Evolutionary conservation across 2,797 vertebrate genomes (phyloP).

Genomic region (Acrossocheilus wenchowensis): DNA sequence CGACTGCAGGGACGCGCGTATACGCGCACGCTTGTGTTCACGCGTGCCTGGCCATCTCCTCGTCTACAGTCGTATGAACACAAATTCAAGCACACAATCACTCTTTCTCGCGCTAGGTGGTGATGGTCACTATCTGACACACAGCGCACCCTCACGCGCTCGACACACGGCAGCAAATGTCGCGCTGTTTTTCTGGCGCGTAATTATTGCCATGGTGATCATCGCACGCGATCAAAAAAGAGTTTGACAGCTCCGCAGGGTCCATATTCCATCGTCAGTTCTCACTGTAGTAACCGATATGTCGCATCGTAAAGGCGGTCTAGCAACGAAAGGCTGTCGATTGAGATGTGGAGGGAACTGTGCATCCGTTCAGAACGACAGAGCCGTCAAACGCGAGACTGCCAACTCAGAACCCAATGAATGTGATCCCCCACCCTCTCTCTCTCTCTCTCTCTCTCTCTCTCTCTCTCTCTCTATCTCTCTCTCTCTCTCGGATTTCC

Average conservation of each 20-base stretch:
- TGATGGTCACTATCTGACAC: conserved; percentile 38
- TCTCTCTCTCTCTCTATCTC: conserved; percentile 24
- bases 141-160: conserved; percentile 41
- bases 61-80: neutral
- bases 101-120: neutral
- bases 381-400: conserved; percentile 21
- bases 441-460: conserved; percentile 15
- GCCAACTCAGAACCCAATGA: conserved; percentile 39
- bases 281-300: neutral
- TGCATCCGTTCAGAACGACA: conserved; percentile 7
- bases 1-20: conserved; percentile 12
- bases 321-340: neutral
- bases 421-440: conserved; percentile 25
- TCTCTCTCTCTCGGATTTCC: conserved; percentile 52
- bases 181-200: conserved; percentile 49
- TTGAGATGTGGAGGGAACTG: neutral
- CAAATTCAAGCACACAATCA: neutral
- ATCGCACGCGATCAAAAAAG: conserved; percentile 32
- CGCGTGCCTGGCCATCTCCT: conserved; percentile 20
- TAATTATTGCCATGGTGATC: conserved; percentile 57
- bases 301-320: neutral
- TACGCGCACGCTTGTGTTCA: neutral
- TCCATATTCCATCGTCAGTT: conserved; percentile 14
- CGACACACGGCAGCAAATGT: conserved; percentile 36
- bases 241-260: conserved; percentile 16